These are phyloP conservation scores for Trogon melanurus DNA, from an alignment of 2,113 vertebrate genomes.

Conservation along the genomic window DNA sequence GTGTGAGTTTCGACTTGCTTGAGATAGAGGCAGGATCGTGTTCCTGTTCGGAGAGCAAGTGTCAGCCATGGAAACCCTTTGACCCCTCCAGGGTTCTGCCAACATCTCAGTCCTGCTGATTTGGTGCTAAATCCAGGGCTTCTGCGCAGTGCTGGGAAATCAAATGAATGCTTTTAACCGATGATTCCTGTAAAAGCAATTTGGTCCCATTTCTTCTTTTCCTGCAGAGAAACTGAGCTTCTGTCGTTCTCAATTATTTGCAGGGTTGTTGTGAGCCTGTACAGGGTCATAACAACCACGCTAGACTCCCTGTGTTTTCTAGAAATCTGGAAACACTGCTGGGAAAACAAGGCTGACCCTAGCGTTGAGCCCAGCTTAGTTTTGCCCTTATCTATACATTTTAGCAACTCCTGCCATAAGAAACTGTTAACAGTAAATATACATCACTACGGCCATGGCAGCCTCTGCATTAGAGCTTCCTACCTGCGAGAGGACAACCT, in stretches of 20 bases:
- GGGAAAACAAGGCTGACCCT: neutral
- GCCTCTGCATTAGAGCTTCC: neutral
- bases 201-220: neutral
- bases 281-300: neutral
- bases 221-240: neutral
- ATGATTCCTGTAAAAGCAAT: neutral
- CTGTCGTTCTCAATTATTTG: neutral
- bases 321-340: neutral
- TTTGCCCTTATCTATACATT: neutral
- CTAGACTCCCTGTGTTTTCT: neutral
- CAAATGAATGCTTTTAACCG: neutral
- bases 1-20: neutral
- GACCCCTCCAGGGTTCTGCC: neutral
- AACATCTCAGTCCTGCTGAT: neutral
- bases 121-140: neutral
- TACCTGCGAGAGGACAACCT: accelerated
- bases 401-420: neutral
- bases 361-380: neutral
- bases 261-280: neutral
- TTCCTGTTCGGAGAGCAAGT: neutral
- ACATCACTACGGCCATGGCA: neutral
- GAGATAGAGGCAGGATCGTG: neutral
- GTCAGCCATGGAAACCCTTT: neutral
- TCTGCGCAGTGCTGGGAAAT: neutral
- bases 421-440: neutral